A percentile compares a stretch with the other conserved stretches of the same genome.
Conservation (phyloP, 2,113 vertebrate species). For the Ochotona curzoniae region DNA sequence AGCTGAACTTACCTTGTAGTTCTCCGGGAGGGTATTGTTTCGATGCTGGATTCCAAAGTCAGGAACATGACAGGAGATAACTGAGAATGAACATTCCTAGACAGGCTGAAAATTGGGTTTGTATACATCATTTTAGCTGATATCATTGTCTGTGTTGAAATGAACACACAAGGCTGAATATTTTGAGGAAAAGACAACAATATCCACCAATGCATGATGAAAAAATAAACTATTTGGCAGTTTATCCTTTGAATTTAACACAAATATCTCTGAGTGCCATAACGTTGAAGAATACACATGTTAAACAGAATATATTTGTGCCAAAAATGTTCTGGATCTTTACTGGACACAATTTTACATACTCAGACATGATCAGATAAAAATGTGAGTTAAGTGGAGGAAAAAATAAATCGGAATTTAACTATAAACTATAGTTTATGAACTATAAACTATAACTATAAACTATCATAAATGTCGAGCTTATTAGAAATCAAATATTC, state of each 20-base stretch:
- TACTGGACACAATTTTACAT: background rate
- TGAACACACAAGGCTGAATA: background rate
- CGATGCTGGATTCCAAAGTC: background rate
- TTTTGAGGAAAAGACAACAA: background rate
- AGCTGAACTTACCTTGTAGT: background rate
- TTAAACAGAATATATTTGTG: background rate
- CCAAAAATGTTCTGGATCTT: background rate
- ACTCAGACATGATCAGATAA: background rate
- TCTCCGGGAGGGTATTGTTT: background rate
- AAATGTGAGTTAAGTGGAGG: background rate
- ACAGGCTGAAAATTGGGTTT: background rate
- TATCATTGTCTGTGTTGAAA: background rate
- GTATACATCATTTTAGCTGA: background rate
- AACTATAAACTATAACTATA: background rate
- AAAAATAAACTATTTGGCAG: background rate
- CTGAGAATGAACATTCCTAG: background rate
- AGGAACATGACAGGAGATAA: background rate
- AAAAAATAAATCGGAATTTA: background rate
- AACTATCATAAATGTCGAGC: background rate
- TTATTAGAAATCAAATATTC: background rate
- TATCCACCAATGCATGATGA: background rate
- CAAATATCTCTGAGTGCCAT: slow-evolving; percentile 17
- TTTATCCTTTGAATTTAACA: slow-evolving; percentile 23
- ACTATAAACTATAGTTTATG: background rate
- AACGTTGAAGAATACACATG: slow-evolving; percentile 33